Evolutionary conservation across 2,113 vertebrate genomes (phyloP).

Genomic region (Neolamprologus kungweensis): DNA sequence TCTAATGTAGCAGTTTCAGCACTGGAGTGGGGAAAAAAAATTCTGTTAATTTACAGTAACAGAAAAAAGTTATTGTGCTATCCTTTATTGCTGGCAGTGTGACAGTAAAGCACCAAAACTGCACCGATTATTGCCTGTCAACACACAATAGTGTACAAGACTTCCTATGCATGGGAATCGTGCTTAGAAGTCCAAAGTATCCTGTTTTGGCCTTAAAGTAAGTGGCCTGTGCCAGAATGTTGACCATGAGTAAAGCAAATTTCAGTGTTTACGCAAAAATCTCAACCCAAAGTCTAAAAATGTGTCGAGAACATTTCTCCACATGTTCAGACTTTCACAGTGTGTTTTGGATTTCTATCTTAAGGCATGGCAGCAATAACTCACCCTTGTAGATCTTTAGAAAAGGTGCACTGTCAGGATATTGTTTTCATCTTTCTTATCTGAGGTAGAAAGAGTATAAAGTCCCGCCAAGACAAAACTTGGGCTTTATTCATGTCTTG

Average conservation of each 20-base stretch:
- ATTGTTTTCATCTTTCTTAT: conserved; percentile 38
- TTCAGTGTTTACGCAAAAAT: neutral
- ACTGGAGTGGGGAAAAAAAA: conserved; percentile 46
- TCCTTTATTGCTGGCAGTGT: neutral
- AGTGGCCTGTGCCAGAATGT: neutral
- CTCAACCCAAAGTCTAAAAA: neutral
- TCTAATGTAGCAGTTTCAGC: conserved; percentile 82
- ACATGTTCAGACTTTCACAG: conserved; percentile 12
- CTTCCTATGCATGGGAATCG: neutral
- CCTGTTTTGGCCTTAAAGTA: neutral
- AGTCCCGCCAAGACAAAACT: conserved; percentile 26
- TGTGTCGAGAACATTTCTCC: neutral
- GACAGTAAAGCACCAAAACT: neutral
- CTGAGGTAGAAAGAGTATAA: neutral
- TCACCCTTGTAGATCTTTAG: conserved; percentile 10
- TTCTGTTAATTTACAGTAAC: neutral
- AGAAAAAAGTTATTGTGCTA: neutral
- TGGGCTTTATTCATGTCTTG: conserved; percentile 44
- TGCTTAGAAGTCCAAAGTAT: neutral
- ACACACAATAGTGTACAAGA: neutral
- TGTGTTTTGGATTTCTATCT: conserved; percentile 33
- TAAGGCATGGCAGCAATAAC: conserved; percentile 22
- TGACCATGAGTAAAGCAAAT: neutral
- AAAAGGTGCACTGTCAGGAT: conserved; percentile 36
- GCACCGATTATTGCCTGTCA: neutral